These are phyloP conservation scores for Centropyge bicolor DNA, from an alignment of 2,797 vertebrate genomes.

Conservation along the genomic window DNA sequence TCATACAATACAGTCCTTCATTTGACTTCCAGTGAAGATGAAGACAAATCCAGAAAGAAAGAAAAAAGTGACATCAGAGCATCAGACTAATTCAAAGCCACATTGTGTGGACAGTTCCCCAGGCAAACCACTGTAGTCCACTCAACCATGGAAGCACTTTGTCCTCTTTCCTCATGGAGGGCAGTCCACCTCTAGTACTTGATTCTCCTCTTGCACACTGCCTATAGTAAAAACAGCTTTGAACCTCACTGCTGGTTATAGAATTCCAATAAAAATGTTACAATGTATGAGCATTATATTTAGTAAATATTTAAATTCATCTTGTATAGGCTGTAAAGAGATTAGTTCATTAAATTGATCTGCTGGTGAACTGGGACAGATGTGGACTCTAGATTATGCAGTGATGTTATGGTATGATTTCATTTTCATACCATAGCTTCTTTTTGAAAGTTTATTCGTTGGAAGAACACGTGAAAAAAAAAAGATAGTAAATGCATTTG, in stretches of 20 bases:
- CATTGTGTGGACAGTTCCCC: conserved; percentile 9
- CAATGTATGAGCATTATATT: background rate
- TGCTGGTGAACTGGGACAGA: background rate
- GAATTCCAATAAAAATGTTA: background rate
- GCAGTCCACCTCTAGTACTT: conserved; percentile 9
- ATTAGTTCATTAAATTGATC: background rate
- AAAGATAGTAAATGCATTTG: background rate
- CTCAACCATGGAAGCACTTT: conserved; percentile 16
- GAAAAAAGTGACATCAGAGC: background rate
- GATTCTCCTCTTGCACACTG: conserved; percentile 6
- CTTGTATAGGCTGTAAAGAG: background rate
- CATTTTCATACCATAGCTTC: background rate
- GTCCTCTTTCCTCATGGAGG: conserved; percentile 17
- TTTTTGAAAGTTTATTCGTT: background rate
- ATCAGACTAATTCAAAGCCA: conserved; percentile 13
- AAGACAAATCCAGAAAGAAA: background rate
- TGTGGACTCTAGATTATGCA: background rate
- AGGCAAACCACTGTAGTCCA: conserved; percentile 1
- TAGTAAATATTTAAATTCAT: background rate
- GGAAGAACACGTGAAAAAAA: background rate
- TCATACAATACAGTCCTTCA: background rate
- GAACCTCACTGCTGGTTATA: background rate
- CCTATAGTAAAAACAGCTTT: background rate
- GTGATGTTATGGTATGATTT: background rate
- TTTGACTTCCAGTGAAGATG: background rate